Evolutionary conservation across 2,888 invertebrate species (phyloP), one percentile per base, ranked within the genome.

Genomic region (Eupeodes latifasciatus): DNA sequence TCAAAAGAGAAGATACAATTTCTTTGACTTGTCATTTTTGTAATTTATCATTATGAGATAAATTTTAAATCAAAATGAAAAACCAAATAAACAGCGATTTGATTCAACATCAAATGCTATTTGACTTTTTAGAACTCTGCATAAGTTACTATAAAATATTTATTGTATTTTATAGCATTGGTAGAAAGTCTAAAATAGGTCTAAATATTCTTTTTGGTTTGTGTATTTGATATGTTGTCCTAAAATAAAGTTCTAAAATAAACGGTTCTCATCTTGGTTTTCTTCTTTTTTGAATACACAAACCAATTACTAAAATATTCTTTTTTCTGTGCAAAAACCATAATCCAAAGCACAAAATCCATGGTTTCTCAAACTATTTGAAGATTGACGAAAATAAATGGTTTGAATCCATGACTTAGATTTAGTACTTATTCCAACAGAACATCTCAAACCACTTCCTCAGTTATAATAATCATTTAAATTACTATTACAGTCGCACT

Each of bases 401-500:
- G 86, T 55, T 86, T 57, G 79, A 71, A 75, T 83, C 75, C 69
- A 75, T 71, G 67, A 77, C 64, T 57, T 86, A 83, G 72, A 49
- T 80, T 87, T 84, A 84, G 84, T 87, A 84, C 80, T 75, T 19
- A 19, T 47, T 55, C 11, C 10, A 55, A 40, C 79, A 85, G 85
- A 78, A 55, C 86, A 72, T 72, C 79, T 76, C 83, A 79, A 86
- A 83, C 86, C 79, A 83, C 83, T 79, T 76, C 71, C 83, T 71
- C 78, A 83, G 78, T 83, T 83, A 83, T 83, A 86, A 67, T 86
- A 83, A 86, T 79, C 67, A 86, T 80, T 83, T 62, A 49, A 79
- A 85, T 49, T 82, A 5, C 57, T 49, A 76, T 91, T 91, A 5
- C 78, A 97, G 97, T 93, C 97, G 98, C 91, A 97, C 97, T 90